These are phyloP conservation scores for Ceraclea dissimilis DNA, from an alignment of 2,888 invertebrate species.

Conservation along the genomic window DNA sequence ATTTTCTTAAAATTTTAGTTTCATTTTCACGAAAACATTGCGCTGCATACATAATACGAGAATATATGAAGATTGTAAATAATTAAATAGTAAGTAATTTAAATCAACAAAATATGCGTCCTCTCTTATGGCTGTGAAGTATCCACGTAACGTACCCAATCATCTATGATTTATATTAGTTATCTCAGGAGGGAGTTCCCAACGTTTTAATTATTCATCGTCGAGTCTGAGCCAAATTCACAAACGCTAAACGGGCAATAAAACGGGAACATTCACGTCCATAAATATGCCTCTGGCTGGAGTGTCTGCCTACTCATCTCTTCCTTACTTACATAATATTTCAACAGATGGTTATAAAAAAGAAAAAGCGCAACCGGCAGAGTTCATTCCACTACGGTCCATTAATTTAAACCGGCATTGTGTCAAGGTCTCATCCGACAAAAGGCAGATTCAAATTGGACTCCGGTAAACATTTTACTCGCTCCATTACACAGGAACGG, in stretches of 20 bases:
- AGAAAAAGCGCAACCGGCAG: too few species aligned
- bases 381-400: not conserved
- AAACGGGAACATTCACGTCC: slow-evolving; percentile 18
- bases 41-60: too few species aligned
- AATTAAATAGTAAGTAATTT: too few species aligned
- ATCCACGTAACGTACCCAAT: too few species aligned
- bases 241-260: slow-evolving; percentile 24
- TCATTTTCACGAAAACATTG: too few species aligned
- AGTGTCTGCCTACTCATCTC: not conserved
- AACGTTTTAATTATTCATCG: slow-evolving; percentile 25
- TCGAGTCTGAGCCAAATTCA: slow-evolving; percentile 21
- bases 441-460: slow-evolving; percentile 22
- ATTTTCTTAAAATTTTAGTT: too few species aligned
- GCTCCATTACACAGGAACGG: slow-evolving; percentile 25
- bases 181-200: slow-evolving; percentile 14
- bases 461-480: slow-evolving; percentile 22
- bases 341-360: too few species aligned
- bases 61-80: too few species aligned
- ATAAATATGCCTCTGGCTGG: not conserved
- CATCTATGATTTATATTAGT: slow-evolving; percentile 14
- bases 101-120: too few species aligned
- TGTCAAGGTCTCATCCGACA: slow-evolving; percentile 24
- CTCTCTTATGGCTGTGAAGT: slow-evolving; percentile 5
- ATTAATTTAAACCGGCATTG: slow-evolving; percentile 25
- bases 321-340: too few species aligned